Base-by-base conservation (phyloP, 2,797 vertebrate genomes). In the Babyrousa celebensis region DNA sequence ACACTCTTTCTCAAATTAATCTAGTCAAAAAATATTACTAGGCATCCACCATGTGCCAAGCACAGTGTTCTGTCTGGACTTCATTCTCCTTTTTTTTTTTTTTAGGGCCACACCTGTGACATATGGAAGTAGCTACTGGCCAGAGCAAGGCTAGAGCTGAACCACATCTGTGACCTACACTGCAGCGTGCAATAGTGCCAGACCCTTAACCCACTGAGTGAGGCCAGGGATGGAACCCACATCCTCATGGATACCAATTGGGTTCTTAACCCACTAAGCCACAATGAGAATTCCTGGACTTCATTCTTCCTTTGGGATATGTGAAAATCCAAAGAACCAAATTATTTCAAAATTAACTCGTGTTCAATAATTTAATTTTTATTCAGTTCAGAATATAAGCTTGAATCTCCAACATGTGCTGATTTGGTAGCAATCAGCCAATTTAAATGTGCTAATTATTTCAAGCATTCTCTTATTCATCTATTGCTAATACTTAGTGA, bases 321-420 rank as follows among this genome's bases (percentile, higher is more conserved):
- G 14, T 78, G 40, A 67, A 89, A 95, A 85, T 4, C 3, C 20
- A 52, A 16, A 91, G 18, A 80, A 85, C 4, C 62, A 67, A 27
- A 67, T 25, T 68, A 84, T 25, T 94, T 78, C 71, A 25, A 79
- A 92, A 84, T 80, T 60, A 43, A 93, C 15, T 56, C 43, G 12
- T 52, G 32, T 77, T 79, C 60, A 87, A 82, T 70, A 65, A 95
- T 18, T 54, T 71, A 70, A 85, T 56, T 89, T 56, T 87, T 84
- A 86, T 14, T 16, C 8, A 80, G 56, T 29, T 40, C 95, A 82
- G 43, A 83, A 82, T 32, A 78, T 14, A 40, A 74, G 25, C 11
- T 40, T 75, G 43, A 82, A 29, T 58, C 8, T 4, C 14, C 52
- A 58, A 58, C 7, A n/a, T 1, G 20, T 29, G 87, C 60, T 70